Conservation (phyloP, 1,140 invertebrate species). For the Frieseomelitta varia region DNA sequence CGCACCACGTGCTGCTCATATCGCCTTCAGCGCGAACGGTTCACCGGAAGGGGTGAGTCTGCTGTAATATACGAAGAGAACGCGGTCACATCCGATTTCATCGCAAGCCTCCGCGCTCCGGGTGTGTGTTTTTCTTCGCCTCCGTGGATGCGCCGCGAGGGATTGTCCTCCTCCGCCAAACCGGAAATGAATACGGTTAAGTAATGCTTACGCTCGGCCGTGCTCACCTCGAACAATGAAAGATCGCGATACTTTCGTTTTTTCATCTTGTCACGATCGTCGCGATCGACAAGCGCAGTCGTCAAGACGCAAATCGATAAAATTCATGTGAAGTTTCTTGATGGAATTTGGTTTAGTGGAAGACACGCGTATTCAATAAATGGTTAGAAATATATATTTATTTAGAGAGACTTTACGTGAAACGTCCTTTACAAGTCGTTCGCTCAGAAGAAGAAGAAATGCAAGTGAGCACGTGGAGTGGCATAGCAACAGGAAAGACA, state of each 20-base stretch:
- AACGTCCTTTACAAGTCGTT: too few relatives aligned
- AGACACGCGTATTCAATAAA: too few relatives aligned
- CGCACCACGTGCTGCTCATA: slow-evolving; percentile 75
- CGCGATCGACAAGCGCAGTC: too few relatives aligned
- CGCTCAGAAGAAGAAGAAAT: too few relatives aligned
- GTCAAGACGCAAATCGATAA: too few relatives aligned
- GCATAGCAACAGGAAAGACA: too few relatives aligned
- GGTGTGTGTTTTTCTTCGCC: slow-evolving; percentile 35
- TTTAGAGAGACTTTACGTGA: too few relatives aligned
- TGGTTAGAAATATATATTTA: too few relatives aligned
- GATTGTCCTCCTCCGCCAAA: slow-evolving; percentile 2
- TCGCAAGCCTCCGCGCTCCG: slow-evolving; percentile 19
- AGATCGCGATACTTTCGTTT: neutral
- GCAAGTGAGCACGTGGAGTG: too few relatives aligned
- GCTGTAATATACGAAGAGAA: slow-evolving; percentile 60
- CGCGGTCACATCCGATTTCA: slow-evolving; percentile 64
- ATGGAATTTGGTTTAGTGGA: too few relatives aligned
- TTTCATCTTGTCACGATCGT: too few relatives aligned
- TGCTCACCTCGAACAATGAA: neutral
- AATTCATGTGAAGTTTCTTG: too few relatives aligned
- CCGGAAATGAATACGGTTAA: neutral
- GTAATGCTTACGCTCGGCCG: neutral
- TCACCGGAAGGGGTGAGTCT: slow-evolving; percentile 53
- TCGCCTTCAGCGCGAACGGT: slow-evolving; percentile 50
- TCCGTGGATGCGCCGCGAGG: neutral